Evolutionary conservation across 1,140 invertebrate species (phyloP).

Genomic region (Vanessa atalanta): DNA sequence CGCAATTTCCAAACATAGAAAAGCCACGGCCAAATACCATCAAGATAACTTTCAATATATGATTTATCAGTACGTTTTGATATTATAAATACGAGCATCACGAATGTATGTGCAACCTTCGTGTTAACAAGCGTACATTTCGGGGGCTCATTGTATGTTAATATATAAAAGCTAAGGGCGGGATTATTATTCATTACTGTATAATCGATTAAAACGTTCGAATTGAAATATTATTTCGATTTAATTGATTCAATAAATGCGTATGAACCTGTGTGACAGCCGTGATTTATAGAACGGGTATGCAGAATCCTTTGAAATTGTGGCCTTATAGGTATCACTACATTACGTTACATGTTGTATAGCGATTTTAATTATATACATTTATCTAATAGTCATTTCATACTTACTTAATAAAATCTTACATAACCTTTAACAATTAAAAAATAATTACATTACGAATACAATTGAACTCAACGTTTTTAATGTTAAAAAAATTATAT

Average conservation of each 20-base stretch:
- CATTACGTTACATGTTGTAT: not conserved
- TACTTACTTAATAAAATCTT: too few relatives aligned
- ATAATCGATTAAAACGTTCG: conserved; percentile 16
- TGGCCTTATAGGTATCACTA: conserved; percentile 7
- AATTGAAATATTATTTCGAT: conserved; percentile 22
- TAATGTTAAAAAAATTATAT: too few relatives aligned
- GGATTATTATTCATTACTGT: conserved; percentile 23
- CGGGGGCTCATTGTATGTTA: conserved; percentile 69
- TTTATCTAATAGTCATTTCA: not conserved
- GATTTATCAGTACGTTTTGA: conserved; percentile 59
- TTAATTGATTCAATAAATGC: conserved; percentile 13
- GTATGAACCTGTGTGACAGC: conserved; percentile 12
- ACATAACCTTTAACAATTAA: too few relatives aligned
- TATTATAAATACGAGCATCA: conserved; percentile 49
- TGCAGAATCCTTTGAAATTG: conserved; percentile 23
- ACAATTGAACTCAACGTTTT: too few relatives aligned
- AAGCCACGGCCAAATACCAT: conserved; percentile 66
- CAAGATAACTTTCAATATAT: conserved; percentile 65
- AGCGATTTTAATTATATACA: not conserved
- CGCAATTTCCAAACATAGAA: conserved; percentile 57
- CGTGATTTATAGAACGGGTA: conserved; percentile 23
- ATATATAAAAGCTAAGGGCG: conserved; percentile 46
- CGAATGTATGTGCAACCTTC: conserved; percentile 51
- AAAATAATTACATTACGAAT: too few relatives aligned
- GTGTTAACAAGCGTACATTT: conserved; percentile 42